phyloP scores from a whole-genome alignment of 2,797 vertebrate genomes.

The Tapirus indicus region DNA sequence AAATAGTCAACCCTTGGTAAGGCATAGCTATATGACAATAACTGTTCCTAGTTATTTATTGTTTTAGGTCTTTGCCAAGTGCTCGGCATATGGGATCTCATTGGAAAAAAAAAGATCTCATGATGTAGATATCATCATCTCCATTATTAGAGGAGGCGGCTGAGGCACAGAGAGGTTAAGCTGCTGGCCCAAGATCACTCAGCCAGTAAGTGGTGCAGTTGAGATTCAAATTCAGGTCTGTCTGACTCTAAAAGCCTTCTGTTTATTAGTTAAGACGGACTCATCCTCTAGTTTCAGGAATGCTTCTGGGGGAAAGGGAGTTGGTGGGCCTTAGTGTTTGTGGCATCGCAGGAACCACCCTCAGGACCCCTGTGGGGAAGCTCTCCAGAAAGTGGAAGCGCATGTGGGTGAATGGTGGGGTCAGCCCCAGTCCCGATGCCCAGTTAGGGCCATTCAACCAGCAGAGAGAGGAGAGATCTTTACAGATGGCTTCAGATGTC shows the following conservation, averaged over 20 bases:
- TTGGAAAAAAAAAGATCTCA: background rate
- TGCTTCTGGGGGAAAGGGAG: background rate
- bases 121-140: background rate
- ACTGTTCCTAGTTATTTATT: background rate
- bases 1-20: background rate
- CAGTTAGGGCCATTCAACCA: background rate
- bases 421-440: background rate
- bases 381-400: background rate
- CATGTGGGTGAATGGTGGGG: background rate
- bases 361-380: background rate
- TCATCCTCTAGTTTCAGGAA: background rate
- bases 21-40: background rate
- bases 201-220: background rate
- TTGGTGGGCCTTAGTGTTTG: background rate
- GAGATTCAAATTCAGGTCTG: background rate
- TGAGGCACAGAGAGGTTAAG: background rate
- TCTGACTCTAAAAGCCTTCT: background rate
- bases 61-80: background rate
- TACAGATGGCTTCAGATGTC: background rate
- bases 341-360: background rate
- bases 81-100: background rate
- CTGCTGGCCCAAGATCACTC: background rate
- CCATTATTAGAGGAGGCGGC: background rate
- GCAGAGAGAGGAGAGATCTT: background rate
- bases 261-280: background rate